Percentiles rank a stretch among this genome's conserved stretches.
Evolutionary conservation across 1,140 invertebrate genomes (phyloP).

Genomic region (Uloborus diversus): DNA sequence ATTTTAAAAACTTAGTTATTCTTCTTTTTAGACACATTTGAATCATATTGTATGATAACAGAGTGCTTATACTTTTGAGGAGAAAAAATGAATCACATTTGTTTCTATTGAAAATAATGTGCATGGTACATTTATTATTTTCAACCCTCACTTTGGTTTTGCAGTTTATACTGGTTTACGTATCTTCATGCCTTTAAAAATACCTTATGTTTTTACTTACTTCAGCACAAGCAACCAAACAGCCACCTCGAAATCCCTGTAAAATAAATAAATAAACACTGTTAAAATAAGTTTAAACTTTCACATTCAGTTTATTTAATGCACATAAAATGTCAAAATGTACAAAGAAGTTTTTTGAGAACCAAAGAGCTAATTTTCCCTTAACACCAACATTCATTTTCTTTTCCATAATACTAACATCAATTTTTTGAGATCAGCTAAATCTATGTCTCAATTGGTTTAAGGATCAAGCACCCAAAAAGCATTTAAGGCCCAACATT

Average conservation of each 20-base stretch:
- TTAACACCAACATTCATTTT: not conserved
- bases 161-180: not conserved
- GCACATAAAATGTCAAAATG: not conserved
- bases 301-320: not conserved
- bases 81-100: too few species aligned
- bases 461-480: too few species aligned
- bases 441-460: not conserved
- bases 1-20: too few species aligned
- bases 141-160: too few species aligned
- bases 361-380: not conserved
- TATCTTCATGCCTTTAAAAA: not conserved
- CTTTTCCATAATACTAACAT: not conserved
- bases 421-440: not conserved
- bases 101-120: too few species aligned
- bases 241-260: constrained; percentile 44
- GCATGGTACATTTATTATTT: too few species aligned
- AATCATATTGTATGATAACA: too few species aligned
- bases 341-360: not conserved
- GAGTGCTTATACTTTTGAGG: too few species aligned
- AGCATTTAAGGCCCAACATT: too few species aligned
- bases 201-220: not conserved
- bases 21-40: too few species aligned
- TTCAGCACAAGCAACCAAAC: constrained; percentile 36
- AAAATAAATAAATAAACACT: not conserved
- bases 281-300: not conserved